Base-by-base conservation (phyloP, 2,888 invertebrate genomes). In the Ormia ochracea region DNA sequence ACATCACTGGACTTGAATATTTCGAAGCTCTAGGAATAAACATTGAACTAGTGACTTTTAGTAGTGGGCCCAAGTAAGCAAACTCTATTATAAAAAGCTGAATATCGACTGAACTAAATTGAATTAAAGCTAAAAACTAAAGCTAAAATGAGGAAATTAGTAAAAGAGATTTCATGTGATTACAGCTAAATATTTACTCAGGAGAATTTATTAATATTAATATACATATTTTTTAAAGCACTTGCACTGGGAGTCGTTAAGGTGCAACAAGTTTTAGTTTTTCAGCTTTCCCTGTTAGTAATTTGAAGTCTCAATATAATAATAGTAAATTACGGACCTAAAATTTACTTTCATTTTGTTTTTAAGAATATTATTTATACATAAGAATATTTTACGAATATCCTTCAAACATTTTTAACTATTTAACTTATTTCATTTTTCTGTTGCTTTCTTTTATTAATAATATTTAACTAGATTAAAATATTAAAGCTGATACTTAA, bases 401-500 rank as follows among this genome's bases (percentile, higher is more conserved):
- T 48, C 52, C 23, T 50, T 58, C 41, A 61, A 17, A 7, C 4
- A 7, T 26, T 28, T 41, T 21, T 52, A 3, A n/a, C 21, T 56
- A 7, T 38, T 7, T 50, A 12, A 0, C 31, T 56, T n/a, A n/a
- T n/a, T 63, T 43, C n/a, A 23, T 21, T 48, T 31, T 68, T 56
- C 17, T 28, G 41, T 74, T 65, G 31, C 28, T 73, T 36, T 74
- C 33, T 23, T 73, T 52, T 58, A 38, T 28, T 58, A 23, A 26
- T 58, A 50, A 45, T 78, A 61, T 65, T 63, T 76, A 61, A 69
- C 76, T 81, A 82, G 83, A 86, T 84, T 87, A 86, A 86, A 86
- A 84, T 87, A 87, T 87, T 87, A 87, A 87, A 88, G 88, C 88
- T 88, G 88, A 88, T 87, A 88, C 87, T 87, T 87, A 87, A 83